Evolutionary conservation across 2,797 vertebrate species (phyloP), one percentile per base, ranked within the genome.

Genomic region (Peromyscus melanophrys): DNA sequence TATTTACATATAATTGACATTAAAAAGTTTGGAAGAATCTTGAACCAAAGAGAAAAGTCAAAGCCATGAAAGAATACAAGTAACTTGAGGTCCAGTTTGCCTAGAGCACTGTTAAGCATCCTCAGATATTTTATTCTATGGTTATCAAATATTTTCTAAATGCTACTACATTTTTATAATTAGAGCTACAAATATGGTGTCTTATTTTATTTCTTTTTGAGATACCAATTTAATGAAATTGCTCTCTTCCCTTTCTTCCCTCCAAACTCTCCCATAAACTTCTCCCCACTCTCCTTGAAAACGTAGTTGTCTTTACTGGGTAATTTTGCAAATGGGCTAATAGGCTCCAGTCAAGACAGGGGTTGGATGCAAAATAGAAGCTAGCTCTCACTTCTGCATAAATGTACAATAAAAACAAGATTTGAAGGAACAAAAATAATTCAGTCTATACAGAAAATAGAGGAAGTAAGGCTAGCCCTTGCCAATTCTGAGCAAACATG

Each of bases 361-460:
- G 29, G 90, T 29, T 40, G 1, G 13, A 37, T 76, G 3, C 49
- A 92, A 11, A 52, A 16, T 29, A 23, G n/a, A 83, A 76, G 14
- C 21, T 88, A 17, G 8, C 23, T 83, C 3, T 83, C 67, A 69
- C 5, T 2, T 83, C 23, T 82, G 16, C 17, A 61, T 77, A 27
- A 82, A 82, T 76, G 19, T 76, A 61, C 88, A 27, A 88, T 82
- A 40, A 88, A 91, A 91, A 40, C 2, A 65, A 57, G 14, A 82
- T 91, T 82, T 76, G 27, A 81, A 82, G 27, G n/a, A 52, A 81
- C 19, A 81, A 75, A 57, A 49, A 7, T 31, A 78, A n/a, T 95
- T 1, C 92, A 89, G 57, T 86, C 75, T 90, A 67, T 86, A 82
- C 40, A 89, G 46, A 96, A 89, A 97, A 83, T 29, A 40, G 55